Conservation (phyloP, 2,797 vertebrate genomes). For the Galagoides demidoff region DNA sequence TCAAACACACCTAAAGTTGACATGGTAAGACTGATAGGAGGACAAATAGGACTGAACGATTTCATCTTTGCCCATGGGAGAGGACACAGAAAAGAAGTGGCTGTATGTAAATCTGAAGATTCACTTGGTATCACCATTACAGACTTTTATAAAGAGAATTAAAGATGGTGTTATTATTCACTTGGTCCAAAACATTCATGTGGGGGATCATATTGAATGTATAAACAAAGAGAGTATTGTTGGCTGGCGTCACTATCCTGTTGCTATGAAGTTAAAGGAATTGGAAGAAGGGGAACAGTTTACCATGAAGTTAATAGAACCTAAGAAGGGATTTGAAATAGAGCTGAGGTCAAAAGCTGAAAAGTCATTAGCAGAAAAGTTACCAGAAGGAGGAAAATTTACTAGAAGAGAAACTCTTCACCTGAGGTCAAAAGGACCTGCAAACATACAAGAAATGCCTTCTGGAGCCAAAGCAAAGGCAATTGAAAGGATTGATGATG, state of each 20-base stretch:
- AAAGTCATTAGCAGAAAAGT: too few relatives aligned
- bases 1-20: too few relatives aligned
- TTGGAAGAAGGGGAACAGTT: constrained; percentile 91
- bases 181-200: constrained; percentile 91
- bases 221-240: constrained; percentile 94
- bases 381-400: too few relatives aligned
- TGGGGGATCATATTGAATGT: constrained; percentile 96
- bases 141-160: constrained; percentile 89
- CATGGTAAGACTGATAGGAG: too few relatives aligned
- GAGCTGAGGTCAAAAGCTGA: too few relatives aligned
- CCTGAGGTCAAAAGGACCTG: too few relatives aligned
- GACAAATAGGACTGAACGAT: too few relatives aligned
- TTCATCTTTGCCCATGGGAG: too few relatives aligned
- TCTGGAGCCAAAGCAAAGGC: constrained; percentile 95
- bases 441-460: constrained; percentile 81
- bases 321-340: constrained; percentile 94
- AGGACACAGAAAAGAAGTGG: too few relatives aligned
- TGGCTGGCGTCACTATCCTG: constrained; percentile 94
- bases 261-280: constrained; percentile 96
- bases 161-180: constrained; percentile 95
- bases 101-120: too few relatives aligned
- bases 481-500: constrained; percentile 95
- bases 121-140: too few relatives aligned
- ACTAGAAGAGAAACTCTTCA: too few relatives aligned
- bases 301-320: constrained; percentile 94